These are phyloP conservation scores for Morus bassanus DNA, from an alignment of 2,797 vertebrate genomes.

Conservation along the genomic window DNA sequence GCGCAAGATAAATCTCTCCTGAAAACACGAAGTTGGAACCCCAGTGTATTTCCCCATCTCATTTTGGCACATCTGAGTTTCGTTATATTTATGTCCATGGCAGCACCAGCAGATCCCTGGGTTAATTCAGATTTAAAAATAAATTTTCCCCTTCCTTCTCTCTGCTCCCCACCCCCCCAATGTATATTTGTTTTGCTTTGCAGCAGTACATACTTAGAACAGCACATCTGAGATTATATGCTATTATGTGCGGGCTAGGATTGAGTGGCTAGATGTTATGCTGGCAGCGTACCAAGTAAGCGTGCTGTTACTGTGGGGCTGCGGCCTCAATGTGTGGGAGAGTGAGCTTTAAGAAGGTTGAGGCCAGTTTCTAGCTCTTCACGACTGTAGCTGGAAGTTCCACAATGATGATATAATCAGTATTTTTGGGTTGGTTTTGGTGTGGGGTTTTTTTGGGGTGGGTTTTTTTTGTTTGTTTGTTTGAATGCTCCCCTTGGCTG, in stretches of 20 bases:
- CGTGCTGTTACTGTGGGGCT: background rate
- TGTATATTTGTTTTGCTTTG: background rate
- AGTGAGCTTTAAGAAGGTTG: background rate
- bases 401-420: background rate
- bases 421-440: background rate
- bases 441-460: background rate
- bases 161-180: rapidly evolving
- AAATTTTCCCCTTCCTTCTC: background rate
- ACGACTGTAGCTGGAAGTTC: background rate
- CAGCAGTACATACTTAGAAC: background rate
- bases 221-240: background rate
- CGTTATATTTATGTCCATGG: background rate
- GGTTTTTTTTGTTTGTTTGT: background rate
- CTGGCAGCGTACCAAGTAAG: background rate
- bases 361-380: background rate
- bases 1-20: background rate
- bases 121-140: background rate
- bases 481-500: background rate
- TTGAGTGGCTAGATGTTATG: background rate
- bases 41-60: background rate
- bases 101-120: background rate
- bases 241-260: background rate
- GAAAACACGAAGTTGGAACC: background rate
- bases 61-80: background rate
- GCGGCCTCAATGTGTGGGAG: rapidly evolving